Evolutionary conservation across 2,888 invertebrate species (phyloP).

Genomic region (Hirtodrosophila histrioides): DNA sequence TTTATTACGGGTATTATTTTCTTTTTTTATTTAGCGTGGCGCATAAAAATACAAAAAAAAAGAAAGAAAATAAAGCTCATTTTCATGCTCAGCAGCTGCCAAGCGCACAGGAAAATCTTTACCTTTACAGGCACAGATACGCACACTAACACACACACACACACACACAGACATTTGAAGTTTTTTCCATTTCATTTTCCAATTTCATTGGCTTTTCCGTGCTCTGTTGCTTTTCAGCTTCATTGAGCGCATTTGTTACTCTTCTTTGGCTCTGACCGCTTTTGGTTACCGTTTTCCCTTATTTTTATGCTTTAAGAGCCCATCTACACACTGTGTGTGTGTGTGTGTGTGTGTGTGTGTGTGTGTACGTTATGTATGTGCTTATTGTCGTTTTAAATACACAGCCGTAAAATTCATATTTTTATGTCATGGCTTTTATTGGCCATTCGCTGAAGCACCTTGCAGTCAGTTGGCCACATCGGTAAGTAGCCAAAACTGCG

Average conservation of each 20-base stretch:
- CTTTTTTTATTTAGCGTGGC: slow-evolving; percentile 33
- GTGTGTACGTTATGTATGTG: slow-evolving; percentile 32
- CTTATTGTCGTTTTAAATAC: slow-evolving; percentile 74
- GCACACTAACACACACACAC: slow-evolving; percentile 7
- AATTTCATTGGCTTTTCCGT: slow-evolving; percentile 63
- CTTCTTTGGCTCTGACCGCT: slow-evolving; percentile 14
- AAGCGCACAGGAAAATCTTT: slow-evolving; percentile 57
- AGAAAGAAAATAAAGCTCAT: slow-evolving; percentile 56
- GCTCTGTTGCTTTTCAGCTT: slow-evolving; percentile 67
- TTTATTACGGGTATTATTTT: slow-evolving; percentile 72
- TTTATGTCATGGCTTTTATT: slow-evolving; percentile 72
- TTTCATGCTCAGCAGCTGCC: slow-evolving; percentile 75
- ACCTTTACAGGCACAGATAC: slow-evolving; percentile 47
- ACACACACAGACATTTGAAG: slow-evolving; percentile 28
- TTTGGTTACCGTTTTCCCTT: slow-evolving; percentile 36
- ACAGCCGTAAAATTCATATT: slow-evolving; percentile 73
- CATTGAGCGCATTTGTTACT: slow-evolving; percentile 70
- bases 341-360: slow-evolving; percentile 13
- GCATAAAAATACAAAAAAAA: slow-evolving; percentile 62
- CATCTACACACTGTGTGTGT: neutral
- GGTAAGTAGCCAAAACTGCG: slow-evolving; percentile 25
- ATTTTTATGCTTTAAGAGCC: slow-evolving; percentile 34
- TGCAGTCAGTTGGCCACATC: slow-evolving; percentile 48
- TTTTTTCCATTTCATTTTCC: slow-evolving; percentile 75
- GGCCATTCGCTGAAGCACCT: slow-evolving; percentile 63